phyloP scores from a whole-genome alignment of 2,113 vertebrate genomes.

The Leiothrix lutea region DNA sequence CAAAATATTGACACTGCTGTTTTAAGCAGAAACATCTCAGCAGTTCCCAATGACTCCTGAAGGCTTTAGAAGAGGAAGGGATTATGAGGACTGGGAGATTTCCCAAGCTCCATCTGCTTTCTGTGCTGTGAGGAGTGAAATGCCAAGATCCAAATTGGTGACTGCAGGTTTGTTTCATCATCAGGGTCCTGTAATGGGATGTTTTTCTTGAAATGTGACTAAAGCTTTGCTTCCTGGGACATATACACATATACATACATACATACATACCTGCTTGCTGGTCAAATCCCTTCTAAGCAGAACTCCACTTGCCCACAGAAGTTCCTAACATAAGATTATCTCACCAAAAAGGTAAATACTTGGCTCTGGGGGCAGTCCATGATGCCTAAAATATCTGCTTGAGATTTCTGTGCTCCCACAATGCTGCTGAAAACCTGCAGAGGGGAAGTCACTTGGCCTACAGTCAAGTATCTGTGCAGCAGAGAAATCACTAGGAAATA shows the following conservation, averaged over 20 bases:
- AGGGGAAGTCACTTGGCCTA: not conserved
- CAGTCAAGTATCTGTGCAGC: not conserved
- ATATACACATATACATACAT: not conserved
- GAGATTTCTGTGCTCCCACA: not conserved
- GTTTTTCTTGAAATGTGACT: not conserved
- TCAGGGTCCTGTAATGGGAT: not conserved
- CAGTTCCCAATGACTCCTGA: not conserved
- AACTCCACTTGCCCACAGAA: fast-evolving
- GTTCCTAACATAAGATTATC: not conserved
- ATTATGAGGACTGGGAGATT: not conserved
- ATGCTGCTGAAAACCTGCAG: not conserved
- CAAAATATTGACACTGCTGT: not conserved
- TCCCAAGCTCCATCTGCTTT: not conserved
- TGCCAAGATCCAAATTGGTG: not conserved
- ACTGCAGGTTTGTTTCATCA: not conserved
- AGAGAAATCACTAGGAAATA: not conserved
- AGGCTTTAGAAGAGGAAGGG: not conserved
- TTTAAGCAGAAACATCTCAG: not conserved
- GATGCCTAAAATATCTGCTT: not conserved
- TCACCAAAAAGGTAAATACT: not conserved
- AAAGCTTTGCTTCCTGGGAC: not conserved
- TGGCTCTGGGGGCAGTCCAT: not conserved
- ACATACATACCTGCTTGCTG: not conserved
- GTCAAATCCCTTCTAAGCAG: not conserved
- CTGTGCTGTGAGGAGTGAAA: not conserved